Conservation (phyloP, 1,140 invertebrate genomes). For the Apis dorsata region DNA sequence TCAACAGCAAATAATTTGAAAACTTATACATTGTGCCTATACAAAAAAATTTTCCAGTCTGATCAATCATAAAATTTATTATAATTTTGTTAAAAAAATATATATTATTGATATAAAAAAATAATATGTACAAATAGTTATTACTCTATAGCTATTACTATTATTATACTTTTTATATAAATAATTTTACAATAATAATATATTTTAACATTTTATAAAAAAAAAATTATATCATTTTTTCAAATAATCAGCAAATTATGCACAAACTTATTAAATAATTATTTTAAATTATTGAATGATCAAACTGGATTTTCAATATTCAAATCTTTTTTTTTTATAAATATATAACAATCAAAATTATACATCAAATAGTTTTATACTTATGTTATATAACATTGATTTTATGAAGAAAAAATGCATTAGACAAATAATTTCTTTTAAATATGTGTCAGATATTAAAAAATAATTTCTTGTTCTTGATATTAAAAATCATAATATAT, state of each 20-base stretch:
- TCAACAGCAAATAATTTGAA: neutral
- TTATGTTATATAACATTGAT: slow-evolving; percentile 28
- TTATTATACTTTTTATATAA: slow-evolving; percentile 3
- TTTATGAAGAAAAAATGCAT: slow-evolving; percentile 41
- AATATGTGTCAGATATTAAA: slow-evolving; percentile 30
- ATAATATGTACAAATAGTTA: neutral
- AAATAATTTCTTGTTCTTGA: neutral
- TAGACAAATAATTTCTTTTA: slow-evolving; percentile 27
- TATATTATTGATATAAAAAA: slow-evolving; percentile 10
- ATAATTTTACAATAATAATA: slow-evolving; percentile 2
- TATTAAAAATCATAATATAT: neutral
- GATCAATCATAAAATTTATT: slow-evolving; percentile 4
- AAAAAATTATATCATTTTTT: neutral
- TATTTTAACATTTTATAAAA: neutral
- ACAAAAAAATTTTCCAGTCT: slow-evolving; percentile 11
- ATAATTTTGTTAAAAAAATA: neutral
- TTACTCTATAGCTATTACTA: neutral
- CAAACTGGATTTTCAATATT: slow-evolving; percentile 30
- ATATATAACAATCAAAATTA: slow-evolving; percentile 40
- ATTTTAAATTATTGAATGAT: slow-evolving; percentile 11
- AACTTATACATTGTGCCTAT: neutral
- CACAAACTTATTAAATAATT: neutral
- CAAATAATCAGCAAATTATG: neutral
- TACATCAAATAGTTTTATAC: slow-evolving; percentile 8
- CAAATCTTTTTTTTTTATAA: slow-evolving; percentile 27